These are phyloP conservation scores for Palaemon carinicauda DNA, from an alignment of 1,140 invertebrate genomes.

Conservation along the genomic window DNA sequence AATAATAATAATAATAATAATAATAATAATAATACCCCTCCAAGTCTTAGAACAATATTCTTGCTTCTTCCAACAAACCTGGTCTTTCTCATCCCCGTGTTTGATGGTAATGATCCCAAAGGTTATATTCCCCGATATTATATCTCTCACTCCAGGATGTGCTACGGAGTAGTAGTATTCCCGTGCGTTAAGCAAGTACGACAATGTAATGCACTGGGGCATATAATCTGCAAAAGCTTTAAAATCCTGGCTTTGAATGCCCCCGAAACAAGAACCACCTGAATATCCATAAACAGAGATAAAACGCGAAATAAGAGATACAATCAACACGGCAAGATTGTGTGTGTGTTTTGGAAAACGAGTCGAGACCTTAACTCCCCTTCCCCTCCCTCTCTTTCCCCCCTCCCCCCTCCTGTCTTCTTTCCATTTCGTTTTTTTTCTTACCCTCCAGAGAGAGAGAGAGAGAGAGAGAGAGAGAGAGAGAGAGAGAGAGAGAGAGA, in stretches of 20 bases:
- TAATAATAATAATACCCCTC: too few species aligned
- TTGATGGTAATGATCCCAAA: background rate
- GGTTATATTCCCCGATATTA: conserved; percentile 43
- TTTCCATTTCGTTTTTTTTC: too few species aligned
- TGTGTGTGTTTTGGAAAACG: background rate
- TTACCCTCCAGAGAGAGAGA: too few species aligned
- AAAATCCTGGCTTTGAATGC: conserved; percentile 42
- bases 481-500: too few species aligned
- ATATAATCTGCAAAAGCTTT: conserved; percentile 42
- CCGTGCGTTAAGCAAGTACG: conserved; percentile 1
- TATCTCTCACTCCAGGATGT: conserved; percentile 25
- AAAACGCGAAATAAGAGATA: conserved; percentile 43
- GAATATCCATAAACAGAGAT: conserved; percentile 53
- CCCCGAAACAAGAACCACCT: conserved; percentile 48
- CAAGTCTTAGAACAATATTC: too few species aligned
- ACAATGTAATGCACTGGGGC: background rate
- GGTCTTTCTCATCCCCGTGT: too few species aligned
- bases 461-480: conserved; percentile 11
- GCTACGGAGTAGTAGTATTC: background rate
- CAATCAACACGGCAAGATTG: conserved; percentile 52
- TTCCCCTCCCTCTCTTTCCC: too few species aligned
- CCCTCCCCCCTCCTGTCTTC: too few species aligned
- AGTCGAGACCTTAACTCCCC: too few species aligned
- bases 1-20: too few species aligned
- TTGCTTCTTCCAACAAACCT: too few species aligned